Base-by-base conservation (phyloP, 2,113 vertebrate genomes). In the Centropus unirufus region DNA sequence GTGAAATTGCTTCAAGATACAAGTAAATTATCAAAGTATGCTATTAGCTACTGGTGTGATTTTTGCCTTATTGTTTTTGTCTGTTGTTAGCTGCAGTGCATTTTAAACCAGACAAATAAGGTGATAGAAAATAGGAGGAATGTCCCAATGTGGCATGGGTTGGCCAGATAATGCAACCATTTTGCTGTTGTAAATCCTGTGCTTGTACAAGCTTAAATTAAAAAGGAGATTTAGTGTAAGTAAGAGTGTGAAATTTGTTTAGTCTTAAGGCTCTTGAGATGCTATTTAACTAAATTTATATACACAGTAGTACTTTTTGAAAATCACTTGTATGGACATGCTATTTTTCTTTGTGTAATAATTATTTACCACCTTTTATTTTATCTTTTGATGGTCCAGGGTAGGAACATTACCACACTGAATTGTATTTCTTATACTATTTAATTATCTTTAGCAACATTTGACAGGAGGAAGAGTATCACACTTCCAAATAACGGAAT, bases 41-140 rank as follows among this genome's bases (percentile, higher is more conserved):
- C 73, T 78, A 30, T 82, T 29, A 32, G 59, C 68, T 92, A 30
- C 52, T 39, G 79, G 64, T 87, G 67, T 75, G 19, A 69, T 64
- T 93, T 92, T 84, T 75, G 73, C 49, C 44, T 55, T 62, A 64
- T 87, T 72, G 89, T 72, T 93, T 91, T 86, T 78, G 47, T 44
- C 73, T 81, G 64, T 90, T 76, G 17, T 30, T 83, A 78, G 55
- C 23, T 78, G 2, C 21, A 78, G 34, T 12, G 24, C 34, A 19
- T 74, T 93, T 68, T n/a, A 90, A 88, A 57, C 12, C 26, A 80
- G 67, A 22, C 42, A 40, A 77, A 59, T 49, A 58, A 87, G 52
- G 44, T 39, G 34, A 26, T 67, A 29, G 90, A 63, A 67, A 90
- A 40, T 1, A 23, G 59, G 40, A 49, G 42, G 34, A 80, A 46